Evolutionary conservation across 2,888 invertebrate genomes (phyloP).

Genomic region (Agriopis leucophaearia): DNA sequence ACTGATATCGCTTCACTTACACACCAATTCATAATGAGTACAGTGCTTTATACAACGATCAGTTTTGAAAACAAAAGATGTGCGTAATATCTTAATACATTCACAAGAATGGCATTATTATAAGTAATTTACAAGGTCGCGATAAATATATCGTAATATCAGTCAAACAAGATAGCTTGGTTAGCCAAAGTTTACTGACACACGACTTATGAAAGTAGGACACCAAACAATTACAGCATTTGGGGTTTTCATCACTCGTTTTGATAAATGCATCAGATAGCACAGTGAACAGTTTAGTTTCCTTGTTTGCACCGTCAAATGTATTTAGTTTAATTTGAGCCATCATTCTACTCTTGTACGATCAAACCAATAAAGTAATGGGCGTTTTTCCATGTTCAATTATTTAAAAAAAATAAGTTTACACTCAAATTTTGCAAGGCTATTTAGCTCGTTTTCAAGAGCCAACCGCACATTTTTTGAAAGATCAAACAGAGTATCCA

Average conservation of each 20-base stretch:
- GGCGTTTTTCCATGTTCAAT: neutral
- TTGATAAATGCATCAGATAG: neutral
- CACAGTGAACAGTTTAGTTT: neutral
- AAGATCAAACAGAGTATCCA: neutral
- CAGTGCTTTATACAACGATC: conserved; percentile 26
- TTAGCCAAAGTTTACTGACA: too few species aligned
- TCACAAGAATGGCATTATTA: neutral
- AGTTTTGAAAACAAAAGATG: neutral
- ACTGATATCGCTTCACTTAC: conserved; percentile 19
- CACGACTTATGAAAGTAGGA: too few species aligned
- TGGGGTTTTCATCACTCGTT: neutral
- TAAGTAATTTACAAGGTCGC: conserved; percentile 6
- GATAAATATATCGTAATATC: conserved; percentile 7
- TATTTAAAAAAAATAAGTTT: neutral
- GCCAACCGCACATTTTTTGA: neutral
- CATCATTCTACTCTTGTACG: neutral
- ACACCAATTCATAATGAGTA: conserved; percentile 26
- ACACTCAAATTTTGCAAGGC: neutral
- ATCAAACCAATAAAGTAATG: neutral
- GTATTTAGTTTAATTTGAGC: neutral
- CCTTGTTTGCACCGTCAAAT: neutral
- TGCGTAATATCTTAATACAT: conserved; percentile 3
- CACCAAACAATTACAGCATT: too few species aligned
- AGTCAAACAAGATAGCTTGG: neutral
- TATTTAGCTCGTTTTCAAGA: neutral